These are phyloP conservation scores for Lytechinus variegatus DNA, from an alignment of 35 echinoderm and acorn worm genomes.

Conservation along the genomic window DNA sequence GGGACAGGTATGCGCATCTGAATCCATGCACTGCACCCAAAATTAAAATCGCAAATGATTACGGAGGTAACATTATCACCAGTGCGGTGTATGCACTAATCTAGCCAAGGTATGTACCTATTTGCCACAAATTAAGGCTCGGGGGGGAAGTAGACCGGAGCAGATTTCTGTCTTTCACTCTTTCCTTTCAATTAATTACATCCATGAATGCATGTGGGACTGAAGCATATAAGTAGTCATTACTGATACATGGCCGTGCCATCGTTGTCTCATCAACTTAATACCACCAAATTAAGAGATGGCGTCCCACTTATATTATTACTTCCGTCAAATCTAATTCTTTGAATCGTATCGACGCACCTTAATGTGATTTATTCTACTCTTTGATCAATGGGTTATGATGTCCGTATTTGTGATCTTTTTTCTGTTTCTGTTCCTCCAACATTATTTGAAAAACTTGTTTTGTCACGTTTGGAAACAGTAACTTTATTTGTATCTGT, in stretches of 20 bases:
- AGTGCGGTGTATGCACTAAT: background rate
- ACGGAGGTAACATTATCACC: background rate
- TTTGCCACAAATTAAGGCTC: background rate
- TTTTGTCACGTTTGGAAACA: background rate
- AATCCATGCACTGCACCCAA: background rate
- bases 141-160: background rate
- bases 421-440: too few relatives aligned
- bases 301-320: background rate
- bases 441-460: background rate
- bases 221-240: background rate
- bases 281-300: background rate
- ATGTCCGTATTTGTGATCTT: background rate
- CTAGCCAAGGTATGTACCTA: background rate
- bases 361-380: background rate
- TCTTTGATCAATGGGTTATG: background rate
- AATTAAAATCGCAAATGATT: background rate
- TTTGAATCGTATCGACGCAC: background rate
- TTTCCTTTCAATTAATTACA: slow-evolving; percentile 6
- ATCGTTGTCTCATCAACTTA: background rate
- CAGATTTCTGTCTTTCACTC: background rate
- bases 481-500: background rate
- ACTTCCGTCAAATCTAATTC: background rate
- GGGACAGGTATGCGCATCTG: background rate
- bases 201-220: slow-evolving; percentile 16
- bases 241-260: background rate